Evolutionary conservation across 2,113 vertebrate species (phyloP), one percentile per base, ranked within the genome.

Genomic region (Rhineura floridana): DNA sequence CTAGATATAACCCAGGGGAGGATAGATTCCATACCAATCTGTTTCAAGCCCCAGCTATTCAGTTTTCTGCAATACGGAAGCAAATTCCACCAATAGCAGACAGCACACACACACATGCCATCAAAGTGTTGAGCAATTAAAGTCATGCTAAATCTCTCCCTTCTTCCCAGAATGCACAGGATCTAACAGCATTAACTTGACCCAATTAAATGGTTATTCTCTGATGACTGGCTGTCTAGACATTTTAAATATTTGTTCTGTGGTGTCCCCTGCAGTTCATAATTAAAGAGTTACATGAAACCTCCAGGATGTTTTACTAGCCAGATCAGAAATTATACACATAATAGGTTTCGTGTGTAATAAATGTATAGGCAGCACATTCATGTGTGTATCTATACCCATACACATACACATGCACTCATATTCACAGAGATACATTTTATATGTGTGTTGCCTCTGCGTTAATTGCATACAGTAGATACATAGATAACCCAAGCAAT

Each of bases 211-310:
- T 95, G 94, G 95, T 94, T 93, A 91, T 89, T 90, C 94, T 94
- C 94, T 94, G 94, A 93, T 96, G 94, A 95, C 95, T 95, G 95
- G 91, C 93, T 95, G 95, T 95, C 95, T 95, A 95, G 95, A 95
- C 94, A 95, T 96, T 95, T 96, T 95, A 95, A 95, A 95, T 95
- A 95, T 95, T 95, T 95, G 94, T 95, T 95, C 95, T 95, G 95
- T 95, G 94, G 95, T 95, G 92, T 95, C 93, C 93, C 95, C 93
- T 95, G 94, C 93, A 94, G 95, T 95, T 96, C 95, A 95, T 95
- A 96, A 96, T 96, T 96, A 96, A 96, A 96, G 94, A 95, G 92
- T 94, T 91, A 91, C 91, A 94, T 93, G 95, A 95, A 95, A 90
- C 89, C 93, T 95, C 93, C 93, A 90, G 94, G 95, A 95, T 90